These are phyloP conservation scores for Microvelia longipes DNA, from an alignment of 1,140 invertebrate species.

Conservation along the genomic window DNA sequence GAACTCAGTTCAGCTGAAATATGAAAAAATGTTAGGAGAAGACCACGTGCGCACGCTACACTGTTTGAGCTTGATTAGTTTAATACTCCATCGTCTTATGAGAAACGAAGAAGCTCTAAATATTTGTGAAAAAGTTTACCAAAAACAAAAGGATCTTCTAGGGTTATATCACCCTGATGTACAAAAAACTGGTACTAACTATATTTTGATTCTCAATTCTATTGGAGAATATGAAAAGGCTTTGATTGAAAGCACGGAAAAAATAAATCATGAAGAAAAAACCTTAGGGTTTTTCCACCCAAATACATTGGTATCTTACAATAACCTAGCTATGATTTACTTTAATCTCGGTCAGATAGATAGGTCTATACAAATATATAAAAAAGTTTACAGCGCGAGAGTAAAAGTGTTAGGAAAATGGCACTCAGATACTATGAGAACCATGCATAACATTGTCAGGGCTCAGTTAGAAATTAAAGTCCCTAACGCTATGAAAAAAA, in stretches of 20 bases:
- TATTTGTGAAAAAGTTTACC: not conserved
- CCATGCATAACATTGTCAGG: not conserved
- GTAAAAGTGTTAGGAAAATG: not conserved
- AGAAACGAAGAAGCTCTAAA: not conserved
- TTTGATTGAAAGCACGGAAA: not conserved
- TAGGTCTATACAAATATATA: not conserved
- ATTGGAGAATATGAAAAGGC: not conserved
- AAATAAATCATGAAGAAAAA: not conserved
- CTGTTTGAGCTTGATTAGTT: not conserved
- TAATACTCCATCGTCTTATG: not conserved
- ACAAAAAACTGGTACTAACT: not conserved
- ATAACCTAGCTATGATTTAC: not conserved
- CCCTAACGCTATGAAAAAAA: not conserved
- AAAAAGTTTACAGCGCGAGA: not conserved
- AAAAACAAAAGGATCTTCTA: not conserved
- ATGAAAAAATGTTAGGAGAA: no score
- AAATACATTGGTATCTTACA: not conserved
- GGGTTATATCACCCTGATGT: not conserved
- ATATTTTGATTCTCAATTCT: not conserved
- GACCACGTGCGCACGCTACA: not conserved
- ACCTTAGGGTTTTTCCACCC: not conserved
- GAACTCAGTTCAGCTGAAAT: no score
- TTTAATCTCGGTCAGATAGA: not conserved
- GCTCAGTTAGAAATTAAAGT: not conserved
- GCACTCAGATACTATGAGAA: not conserved